Base-by-base conservation (phyloP, 1,140 invertebrate species). In the Megalonaias nervosa region DNA sequence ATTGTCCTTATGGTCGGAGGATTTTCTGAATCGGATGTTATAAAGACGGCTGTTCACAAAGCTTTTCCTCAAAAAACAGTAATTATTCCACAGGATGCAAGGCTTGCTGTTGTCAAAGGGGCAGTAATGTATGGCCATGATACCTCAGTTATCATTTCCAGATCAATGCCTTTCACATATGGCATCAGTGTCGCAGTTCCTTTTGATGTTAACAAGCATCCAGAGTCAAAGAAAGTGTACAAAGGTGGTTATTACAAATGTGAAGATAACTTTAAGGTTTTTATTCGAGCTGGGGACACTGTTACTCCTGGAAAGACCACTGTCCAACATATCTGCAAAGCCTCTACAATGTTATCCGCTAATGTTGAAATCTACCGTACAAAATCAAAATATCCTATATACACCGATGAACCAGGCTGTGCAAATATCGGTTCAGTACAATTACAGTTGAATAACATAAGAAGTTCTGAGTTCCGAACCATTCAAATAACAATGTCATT, bases 1-100 rank as follows among this genome's bases (percentile, higher is more conserved):
- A 74, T 57, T 2, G 2, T 76, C n/a, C 38, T 76, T n/a, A 76
- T 76, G 68, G 74, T 76, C 2, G 74, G 74, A 12, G 74, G 74
- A 26, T 76, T 76, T 38, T 76, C 74, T 13, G 68, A 76, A 17
- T 71, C 59, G 6, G 56, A 62, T 15, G 64, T 76, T 58, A 70
- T 76, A 21, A 62, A 57, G 60, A 23, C 26, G 21, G 68, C 67
- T 14, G 61, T 76, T 13, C 31, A 65, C 48, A n/a, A 11, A 15
- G 74, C 74, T n/a, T 76, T 69, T 71, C 74, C 67, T n/a, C 48
- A 31, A 15, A 70, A 71, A 21, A 13, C 15, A 2, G 60, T 76
- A 9, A 76, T 76, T 6, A 60, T 76, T 58, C 74, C 74, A 0
- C 67, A 70, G 9, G 23, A 76, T 19, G 67, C 74, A 6, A 60